Conservation (phyloP, 2,113 vertebrate genomes). For the Electrona antarctica region DNA sequence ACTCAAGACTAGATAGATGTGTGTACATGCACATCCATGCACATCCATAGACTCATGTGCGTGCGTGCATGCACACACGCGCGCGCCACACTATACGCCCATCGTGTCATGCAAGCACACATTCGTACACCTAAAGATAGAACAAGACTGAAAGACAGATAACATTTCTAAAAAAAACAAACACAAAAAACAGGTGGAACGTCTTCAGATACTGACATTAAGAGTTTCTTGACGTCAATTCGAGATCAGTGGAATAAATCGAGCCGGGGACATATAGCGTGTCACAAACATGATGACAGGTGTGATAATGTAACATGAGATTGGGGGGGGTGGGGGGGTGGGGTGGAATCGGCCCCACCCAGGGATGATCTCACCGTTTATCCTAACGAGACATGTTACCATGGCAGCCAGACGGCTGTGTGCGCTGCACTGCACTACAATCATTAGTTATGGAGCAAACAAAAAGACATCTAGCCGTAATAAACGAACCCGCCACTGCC, state of each 20-base stretch:
- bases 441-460: constrained; percentile 52
- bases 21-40: no score
- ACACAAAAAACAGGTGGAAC: no score
- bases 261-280: constrained; percentile 37
- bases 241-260: no score
- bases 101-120: neutral
- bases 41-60: no score
- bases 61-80: no score
- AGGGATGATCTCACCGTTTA: constrained; percentile 68
- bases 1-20: no score
- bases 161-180: no score
- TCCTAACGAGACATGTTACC: constrained; percentile 71
- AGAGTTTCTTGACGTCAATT: constrained; percentile 16
- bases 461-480: constrained; percentile 9
- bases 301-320: constrained; percentile 72
- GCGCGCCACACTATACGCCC: no score
- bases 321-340: constrained; percentile 45
- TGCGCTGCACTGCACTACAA: constrained; percentile 49
- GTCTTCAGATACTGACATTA: neutral
- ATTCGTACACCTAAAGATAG: constrained; percentile 21
- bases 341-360: constrained; percentile 67
- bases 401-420: constrained; percentile 49
- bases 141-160: neutral
- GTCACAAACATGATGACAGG: constrained; percentile 63
- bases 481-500: no score